Conservation (phyloP, 1,140 invertebrate genomes). For the Drosophila persimilis region DNA sequence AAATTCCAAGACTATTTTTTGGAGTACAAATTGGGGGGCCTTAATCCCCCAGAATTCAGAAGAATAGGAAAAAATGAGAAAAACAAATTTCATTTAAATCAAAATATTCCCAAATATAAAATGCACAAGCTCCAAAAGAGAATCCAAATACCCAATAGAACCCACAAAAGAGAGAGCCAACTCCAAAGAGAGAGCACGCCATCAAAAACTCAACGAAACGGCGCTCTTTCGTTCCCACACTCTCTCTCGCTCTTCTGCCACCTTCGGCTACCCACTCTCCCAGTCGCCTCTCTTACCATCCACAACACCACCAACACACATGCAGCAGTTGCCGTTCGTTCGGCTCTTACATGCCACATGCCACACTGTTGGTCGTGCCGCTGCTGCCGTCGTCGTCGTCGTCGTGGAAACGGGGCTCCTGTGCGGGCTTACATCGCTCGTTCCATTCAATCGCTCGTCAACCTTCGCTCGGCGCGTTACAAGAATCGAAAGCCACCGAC, state of each 20-base stretch:
- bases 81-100: background rate
- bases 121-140: conserved; percentile 1
- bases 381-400: background rate
- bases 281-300: conserved; percentile 25
- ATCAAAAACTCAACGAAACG: conserved; percentile 24
- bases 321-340: conserved; percentile 14
- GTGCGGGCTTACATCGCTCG: conserved; percentile 58
- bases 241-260: conserved; percentile 2
- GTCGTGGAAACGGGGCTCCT: conserved; percentile 19
- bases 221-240: conserved; percentile 8
- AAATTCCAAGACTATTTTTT: too few relatives aligned
- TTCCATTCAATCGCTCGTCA: conserved; percentile 70
- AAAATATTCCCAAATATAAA: background rate
- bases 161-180: conserved; percentile 47
- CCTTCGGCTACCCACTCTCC: background rate
- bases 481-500: conserved; percentile 47
- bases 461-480: conserved; percentile 73
- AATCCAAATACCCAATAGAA: background rate
- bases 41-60: background rate
- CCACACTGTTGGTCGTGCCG: background rate
- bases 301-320: conserved; percentile 24
- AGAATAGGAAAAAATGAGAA: background rate
- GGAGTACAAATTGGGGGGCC: too few relatives aligned
- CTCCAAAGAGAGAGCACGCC: background rate
- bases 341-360: conserved; percentile 41